Evolutionary conservation across 2,113 vertebrate species (phyloP), one percentile per base, ranked within the genome.

Genomic region (Megaptera novaeangliae): DNA sequence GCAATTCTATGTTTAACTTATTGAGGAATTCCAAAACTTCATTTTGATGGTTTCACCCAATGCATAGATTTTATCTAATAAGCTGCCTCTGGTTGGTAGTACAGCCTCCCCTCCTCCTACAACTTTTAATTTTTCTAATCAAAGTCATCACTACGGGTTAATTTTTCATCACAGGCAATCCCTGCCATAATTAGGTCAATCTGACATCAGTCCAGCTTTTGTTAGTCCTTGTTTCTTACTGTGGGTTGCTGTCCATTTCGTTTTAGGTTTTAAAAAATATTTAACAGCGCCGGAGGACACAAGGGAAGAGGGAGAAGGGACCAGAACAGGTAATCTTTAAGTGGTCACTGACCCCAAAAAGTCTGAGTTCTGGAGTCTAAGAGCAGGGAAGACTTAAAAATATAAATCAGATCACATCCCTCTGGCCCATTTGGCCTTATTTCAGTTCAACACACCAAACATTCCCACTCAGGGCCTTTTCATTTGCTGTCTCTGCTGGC

Each of bases 341-440:
- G 39, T 87, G 84, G 85, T 86, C 82, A 82, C 11, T 89, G 82
- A 86, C 11, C 10, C 68, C 55, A 46, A 36, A 69, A 95, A 95
- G 61, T 78, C 77, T 94, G 94, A 72, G 36, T 82, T 89, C 75
- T 86, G 18, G 31, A 52, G 11, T 55, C 78, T 91, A 75, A 74
- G 69, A 91, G 39, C 68, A 92, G 63, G 44, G 11, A 75, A 94
- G 61, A 80, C 36, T 96, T 96, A 93, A 97, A 97, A 97, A 97
- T 96, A 89, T 86, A 89, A 96, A 98, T 68, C 59, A 96, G 94
- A 95, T 55, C 97, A 95, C 23, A 81, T 97, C 95, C 95, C 97
- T 94, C 46, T 29, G n/a, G 90, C 49, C 86, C 69, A 84, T 29
- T 2, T 96, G 94, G 29, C 96, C 96, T 97, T 89, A 94, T 97